These are phyloP conservation scores for Cyanistes caeruleus DNA, from an alignment of 2,113 vertebrate genomes.

Conservation along the genomic window DNA sequence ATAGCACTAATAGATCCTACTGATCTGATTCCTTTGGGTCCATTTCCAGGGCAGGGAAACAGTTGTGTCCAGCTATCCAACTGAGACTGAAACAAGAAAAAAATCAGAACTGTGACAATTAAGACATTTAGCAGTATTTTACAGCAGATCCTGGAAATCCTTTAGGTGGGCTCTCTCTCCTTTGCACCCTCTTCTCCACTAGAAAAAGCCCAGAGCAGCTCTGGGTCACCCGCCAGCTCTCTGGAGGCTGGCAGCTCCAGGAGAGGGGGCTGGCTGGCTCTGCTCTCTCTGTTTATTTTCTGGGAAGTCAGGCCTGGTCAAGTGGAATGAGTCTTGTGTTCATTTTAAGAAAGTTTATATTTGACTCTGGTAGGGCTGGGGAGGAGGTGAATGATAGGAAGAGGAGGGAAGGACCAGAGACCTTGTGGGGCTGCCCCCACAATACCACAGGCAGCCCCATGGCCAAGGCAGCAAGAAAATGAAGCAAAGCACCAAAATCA, in stretches of 20 bases:
- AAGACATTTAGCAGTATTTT: neutral
- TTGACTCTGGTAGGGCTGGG: slow-evolving; percentile 31
- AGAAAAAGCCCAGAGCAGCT: neutral
- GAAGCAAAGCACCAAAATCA: slow-evolving; percentile 34
- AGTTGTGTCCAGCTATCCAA: neutral
- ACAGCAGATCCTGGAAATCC: neutral
- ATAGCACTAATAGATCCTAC: neutral
- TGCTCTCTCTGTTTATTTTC: slow-evolving; percentile 28
- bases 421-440: slow-evolving; percentile 17
- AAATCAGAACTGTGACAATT: neutral
- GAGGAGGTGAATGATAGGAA: slow-evolving; percentile 60
- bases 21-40: neutral
- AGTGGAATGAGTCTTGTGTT: slow-evolving; percentile 38
- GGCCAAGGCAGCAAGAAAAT: neutral
- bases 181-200: neutral
- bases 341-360: slow-evolving; percentile 72
- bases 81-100: neutral
- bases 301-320: slow-evolving; percentile 56
- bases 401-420: slow-evolving; percentile 12
- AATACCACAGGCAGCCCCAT: slow-evolving; percentile 7
- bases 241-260: neutral
- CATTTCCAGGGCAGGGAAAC: neutral
- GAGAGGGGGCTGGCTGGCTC: neutral
- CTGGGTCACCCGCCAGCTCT: neutral
- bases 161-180: neutral